A percentile compares a stretch with the other conserved stretches of the same genome.
These are phyloP conservation scores for Protophormia terraenovae DNA, from an alignment of 2,888 invertebrate genomes.

Conservation along the genomic window DNA sequence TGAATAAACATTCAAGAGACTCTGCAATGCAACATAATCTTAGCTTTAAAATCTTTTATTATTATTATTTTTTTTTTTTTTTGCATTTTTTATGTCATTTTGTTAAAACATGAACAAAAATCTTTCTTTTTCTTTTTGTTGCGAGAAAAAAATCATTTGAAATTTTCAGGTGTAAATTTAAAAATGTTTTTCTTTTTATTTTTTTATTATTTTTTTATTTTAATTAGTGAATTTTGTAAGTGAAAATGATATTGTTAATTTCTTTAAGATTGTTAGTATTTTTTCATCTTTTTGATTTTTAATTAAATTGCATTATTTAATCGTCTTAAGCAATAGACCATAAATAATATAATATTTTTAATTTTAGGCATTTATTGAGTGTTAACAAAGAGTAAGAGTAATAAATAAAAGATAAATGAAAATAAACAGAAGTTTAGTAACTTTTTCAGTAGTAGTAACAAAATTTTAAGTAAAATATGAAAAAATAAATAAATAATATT, in stretches of 20 bases:
- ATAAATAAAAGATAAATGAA: not conserved
- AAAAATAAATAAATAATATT: no score
- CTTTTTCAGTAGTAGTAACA: slow-evolving; percentile 15
- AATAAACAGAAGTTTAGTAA: slow-evolving; percentile 30
- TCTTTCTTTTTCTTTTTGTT: no score
- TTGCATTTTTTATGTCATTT: slow-evolving; percentile 35
- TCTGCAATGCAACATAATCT: slow-evolving; percentile 12
- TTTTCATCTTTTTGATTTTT: slow-evolving; percentile 19
- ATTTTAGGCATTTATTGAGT: slow-evolving; percentile 20
- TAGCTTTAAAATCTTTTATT: not conserved
- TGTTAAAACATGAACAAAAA: slow-evolving; percentile 30
- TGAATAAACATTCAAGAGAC: slow-evolving; percentile 11
- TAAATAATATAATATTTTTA: slow-evolving; percentile 34
- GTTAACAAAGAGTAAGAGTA: slow-evolving; percentile 12
- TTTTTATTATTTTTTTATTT: slow-evolving; percentile 24
- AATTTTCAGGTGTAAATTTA: slow-evolving; percentile 15
- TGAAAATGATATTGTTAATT: slow-evolving; percentile 39
- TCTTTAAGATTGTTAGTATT: not conserved
- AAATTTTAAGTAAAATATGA: not conserved
- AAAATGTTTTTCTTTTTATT: slow-evolving; percentile 13
- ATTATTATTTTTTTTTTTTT: no score
- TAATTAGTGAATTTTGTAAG: slow-evolving; percentile 15
- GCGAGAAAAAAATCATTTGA: no score
- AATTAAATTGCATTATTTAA: slow-evolving; percentile 54
- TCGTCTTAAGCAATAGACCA: slow-evolving; percentile 46